Evolutionary conservation across 2,113 vertebrate species (phyloP).

Genomic region (Falco punctatus): DNA sequence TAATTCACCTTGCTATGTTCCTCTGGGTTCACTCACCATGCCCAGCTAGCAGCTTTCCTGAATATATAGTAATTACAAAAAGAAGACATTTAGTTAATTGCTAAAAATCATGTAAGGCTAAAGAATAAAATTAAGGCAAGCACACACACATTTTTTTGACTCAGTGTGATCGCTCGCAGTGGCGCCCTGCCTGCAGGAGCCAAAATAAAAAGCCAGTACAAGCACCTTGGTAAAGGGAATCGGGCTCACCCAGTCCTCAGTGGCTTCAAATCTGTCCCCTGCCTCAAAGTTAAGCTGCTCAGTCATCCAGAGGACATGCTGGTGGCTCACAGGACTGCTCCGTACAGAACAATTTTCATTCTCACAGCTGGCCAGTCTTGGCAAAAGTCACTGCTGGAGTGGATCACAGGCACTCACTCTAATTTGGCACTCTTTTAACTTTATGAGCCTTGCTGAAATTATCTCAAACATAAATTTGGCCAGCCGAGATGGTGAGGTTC

Average conservation of each 20-base stretch:
- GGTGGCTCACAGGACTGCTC: background rate
- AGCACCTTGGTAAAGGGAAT: background rate
- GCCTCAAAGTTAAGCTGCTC: background rate
- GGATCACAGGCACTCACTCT: background rate
- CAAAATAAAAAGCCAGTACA: background rate
- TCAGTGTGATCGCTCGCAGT: background rate
- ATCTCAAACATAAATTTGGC: background rate
- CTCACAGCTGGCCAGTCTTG: background rate
- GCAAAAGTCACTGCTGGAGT: background rate
- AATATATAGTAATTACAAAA: background rate
- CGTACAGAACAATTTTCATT: background rate
- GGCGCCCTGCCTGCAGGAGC: background rate
- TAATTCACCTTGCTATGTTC: background rate
- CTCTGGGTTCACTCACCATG: background rate
- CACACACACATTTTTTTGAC: background rate
- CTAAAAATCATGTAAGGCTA: background rate
- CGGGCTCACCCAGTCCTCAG: background rate
- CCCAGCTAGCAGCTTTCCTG: background rate
- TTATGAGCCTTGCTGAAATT: background rate
- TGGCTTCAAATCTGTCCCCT: background rate
- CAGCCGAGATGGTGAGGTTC: background rate
- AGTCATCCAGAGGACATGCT: background rate
- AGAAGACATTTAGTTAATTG: background rate
- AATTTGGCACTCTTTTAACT: background rate
- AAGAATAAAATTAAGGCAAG: background rate